Percentiles rank a stretch among this genome's conserved stretches.
Conservation (phyloP, 2,113 vertebrate species). For the Anolis sagrei region DNA sequence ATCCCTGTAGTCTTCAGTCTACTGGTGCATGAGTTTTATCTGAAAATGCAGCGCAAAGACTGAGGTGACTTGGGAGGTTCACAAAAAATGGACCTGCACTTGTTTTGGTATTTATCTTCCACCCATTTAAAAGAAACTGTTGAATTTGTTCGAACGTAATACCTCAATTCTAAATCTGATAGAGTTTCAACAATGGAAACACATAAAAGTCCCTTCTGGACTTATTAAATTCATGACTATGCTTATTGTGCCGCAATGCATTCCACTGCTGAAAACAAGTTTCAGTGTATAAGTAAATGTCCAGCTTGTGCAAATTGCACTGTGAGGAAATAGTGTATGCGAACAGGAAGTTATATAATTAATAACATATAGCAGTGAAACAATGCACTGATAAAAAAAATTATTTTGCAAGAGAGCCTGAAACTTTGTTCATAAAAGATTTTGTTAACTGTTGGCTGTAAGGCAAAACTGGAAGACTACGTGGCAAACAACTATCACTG, state of each 20-base stretch:
- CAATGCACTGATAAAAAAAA: constrained; percentile 5
- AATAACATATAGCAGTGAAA: constrained; percentile 36
- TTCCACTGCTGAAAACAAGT: constrained; percentile 31
- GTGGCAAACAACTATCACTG: background rate
- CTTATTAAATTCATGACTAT: background rate
- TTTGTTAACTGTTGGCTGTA: background rate
- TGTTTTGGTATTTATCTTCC: background rate
- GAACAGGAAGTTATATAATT: constrained; percentile 26
- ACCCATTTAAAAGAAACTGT: background rate
- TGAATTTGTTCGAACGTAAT: background rate
- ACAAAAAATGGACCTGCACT: background rate
- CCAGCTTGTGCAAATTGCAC: constrained; percentile 38
- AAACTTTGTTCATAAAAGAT: constrained; percentile 28
- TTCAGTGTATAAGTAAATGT: constrained; percentile 50
- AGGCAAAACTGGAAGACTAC: background rate
- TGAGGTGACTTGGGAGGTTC: background rate
- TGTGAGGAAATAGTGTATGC: constrained; percentile 19
- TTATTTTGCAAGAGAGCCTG: constrained; percentile 18
- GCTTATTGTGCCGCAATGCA: background rate
- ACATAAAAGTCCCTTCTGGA: background rate
- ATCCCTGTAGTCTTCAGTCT: background rate
- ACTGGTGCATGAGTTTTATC: background rate
- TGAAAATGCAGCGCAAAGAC: background rate
- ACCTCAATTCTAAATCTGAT: background rate
- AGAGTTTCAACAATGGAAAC: background rate